Base-by-base conservation (phyloP, 1,140 invertebrate species). In the Drosophila setifemur region DNA sequence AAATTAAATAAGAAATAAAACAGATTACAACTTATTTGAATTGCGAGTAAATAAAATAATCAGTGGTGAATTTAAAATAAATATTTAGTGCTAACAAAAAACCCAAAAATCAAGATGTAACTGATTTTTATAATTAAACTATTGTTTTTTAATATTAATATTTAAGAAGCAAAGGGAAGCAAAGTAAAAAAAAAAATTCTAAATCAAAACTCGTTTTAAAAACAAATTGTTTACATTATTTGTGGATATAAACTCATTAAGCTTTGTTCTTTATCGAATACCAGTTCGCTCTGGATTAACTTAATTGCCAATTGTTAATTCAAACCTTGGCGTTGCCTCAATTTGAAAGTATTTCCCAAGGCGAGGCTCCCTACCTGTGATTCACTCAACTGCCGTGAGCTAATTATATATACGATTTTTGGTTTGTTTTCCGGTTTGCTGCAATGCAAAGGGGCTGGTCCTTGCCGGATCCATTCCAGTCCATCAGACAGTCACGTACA, bases 311-410 rank as follows among this genome's bases (percentile, higher is more conserved):
- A 57, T 49, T 63, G 76, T 53, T 75, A 82, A 76, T 60, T 25
- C 35, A 70, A 35, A 88, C 81, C 81, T 82, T 82, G 78, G 71
- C 33, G 52, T 53, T 42, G 54, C 33, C 25, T 12, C 52, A 21
- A 48, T 73, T 75, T 70, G 45, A 77, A 63, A 78, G 50, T 78
- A 44, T 52, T 68, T 49, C 64, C 72, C 63, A 82, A 82, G 69
- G 78, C 57, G 57, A 31, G 33, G 31, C 8, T 7, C 1, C 43
- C 16, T 23, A 16, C 33, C 21, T 11, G 23, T 58, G 25, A 58
- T 19, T 73, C 58, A 69, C 31, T 16, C 40, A 37, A 25, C 44
- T 45, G 26, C 12, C 35, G 26, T 26, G 44, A 11, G 53, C 53
- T 70, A 70, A 70, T 44, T 70, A 61, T 61, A 37, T 23, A 5